Percentiles rank a stretch among this genome's conserved stretches.
These are phyloP conservation scores for Zonotrichia leucophrys DNA, from an alignment of 2,113 vertebrate species.

Conservation along the genomic window DNA sequence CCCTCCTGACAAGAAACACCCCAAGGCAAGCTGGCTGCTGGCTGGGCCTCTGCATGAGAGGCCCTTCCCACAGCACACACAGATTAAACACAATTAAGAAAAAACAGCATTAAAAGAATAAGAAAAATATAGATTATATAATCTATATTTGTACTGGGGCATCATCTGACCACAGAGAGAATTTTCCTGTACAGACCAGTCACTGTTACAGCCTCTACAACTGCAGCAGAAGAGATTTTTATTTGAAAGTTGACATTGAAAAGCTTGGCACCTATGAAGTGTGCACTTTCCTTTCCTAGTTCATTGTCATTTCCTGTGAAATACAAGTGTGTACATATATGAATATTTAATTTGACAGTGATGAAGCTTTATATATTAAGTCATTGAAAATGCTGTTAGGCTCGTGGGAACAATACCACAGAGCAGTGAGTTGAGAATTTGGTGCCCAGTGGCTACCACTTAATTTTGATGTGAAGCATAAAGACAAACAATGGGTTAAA, in stretches of 20 bases:
- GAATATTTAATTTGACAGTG: slow-evolving; percentile 28
- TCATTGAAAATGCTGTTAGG: neutral
- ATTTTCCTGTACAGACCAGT: neutral
- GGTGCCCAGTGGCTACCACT: neutral
- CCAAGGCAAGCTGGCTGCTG: neutral
- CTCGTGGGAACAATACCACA: neutral
- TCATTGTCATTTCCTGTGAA: neutral
- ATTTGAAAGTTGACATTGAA: neutral
- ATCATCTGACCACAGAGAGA: neutral
- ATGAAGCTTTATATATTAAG: neutral
- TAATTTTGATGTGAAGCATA: neutral
- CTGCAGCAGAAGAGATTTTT: neutral
- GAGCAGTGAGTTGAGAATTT: neutral
- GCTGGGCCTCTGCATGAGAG: neutral
- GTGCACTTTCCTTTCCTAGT: neutral
- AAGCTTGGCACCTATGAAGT: neutral
- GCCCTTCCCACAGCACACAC: neutral
- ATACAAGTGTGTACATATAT: neutral
- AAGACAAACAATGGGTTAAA: neutral
- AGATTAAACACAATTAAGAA: neutral
- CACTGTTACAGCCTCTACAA: neutral
- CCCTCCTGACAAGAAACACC: slow-evolving; percentile 21
- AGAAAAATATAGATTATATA: neutral
- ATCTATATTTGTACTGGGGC: too few relatives aligned
- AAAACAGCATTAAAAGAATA: neutral